Evolutionary conservation across 2,113 vertebrate species (phyloP).

Genomic region (Equus quagga): DNA sequence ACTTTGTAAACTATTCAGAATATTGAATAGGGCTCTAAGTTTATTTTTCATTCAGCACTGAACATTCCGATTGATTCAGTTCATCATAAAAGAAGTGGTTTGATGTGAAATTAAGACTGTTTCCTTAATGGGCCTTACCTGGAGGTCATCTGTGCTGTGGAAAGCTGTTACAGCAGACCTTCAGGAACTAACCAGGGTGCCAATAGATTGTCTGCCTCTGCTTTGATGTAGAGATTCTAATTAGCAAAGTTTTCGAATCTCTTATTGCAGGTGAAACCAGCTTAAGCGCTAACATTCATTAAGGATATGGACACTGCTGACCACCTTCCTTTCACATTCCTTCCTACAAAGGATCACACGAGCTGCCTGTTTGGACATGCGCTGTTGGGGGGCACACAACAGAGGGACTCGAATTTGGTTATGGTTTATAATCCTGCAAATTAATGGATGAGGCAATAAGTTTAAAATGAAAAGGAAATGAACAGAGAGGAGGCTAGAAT

Average conservation of each 20-base stretch:
- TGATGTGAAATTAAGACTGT: not conserved
- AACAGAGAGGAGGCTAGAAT: conserved; percentile 52
- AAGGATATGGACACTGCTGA: not conserved
- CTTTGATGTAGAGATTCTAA: conserved; percentile 57
- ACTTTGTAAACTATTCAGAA: not conserved
- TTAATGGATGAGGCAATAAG: conserved; percentile 60
- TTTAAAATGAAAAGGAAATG: conserved; percentile 65
- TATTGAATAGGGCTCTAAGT: not conserved
- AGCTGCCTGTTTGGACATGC: not conserved
- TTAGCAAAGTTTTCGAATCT: conserved; percentile 37
- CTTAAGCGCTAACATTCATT: conserved; percentile 39
- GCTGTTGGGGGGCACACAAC: conserved; percentile 46
- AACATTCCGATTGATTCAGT: conserved; percentile 3
- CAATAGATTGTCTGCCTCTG: conserved; percentile 17
- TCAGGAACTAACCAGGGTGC: conserved; percentile 3
- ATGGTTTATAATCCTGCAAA: conserved; percentile 71
- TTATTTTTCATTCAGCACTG: conserved; percentile 23
- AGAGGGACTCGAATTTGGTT: conserved; percentile 58
- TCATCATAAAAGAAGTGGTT: not conserved
- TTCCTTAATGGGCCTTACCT: not conserved
- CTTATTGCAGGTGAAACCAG: not conserved
- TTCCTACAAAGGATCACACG: not conserved
- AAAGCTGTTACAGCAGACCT: not conserved
- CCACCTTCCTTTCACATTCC: not conserved
- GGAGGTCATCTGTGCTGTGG: not conserved